These are phyloP conservation scores for Ochropleura plecta DNA, from an alignment of 2,888 invertebrate species.

Conservation along the genomic window DNA sequence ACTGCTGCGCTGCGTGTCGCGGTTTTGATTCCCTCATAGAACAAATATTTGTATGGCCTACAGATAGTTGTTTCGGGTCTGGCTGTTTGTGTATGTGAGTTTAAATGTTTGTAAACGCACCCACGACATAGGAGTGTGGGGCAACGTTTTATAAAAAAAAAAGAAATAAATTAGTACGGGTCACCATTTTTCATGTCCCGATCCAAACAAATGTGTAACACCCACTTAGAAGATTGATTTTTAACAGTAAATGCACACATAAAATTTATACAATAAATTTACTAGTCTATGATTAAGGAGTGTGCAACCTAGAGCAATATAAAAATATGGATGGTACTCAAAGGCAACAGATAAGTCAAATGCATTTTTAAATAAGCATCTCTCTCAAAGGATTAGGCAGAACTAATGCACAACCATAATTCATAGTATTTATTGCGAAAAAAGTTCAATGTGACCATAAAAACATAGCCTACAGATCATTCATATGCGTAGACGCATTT, in stretches of 20 bases:
- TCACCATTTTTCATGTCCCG: neutral
- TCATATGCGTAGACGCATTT: neutral
- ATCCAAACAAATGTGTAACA: neutral
- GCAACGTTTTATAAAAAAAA: no score
- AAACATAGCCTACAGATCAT: neutral
- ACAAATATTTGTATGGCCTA: no score
- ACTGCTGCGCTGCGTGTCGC: no score
- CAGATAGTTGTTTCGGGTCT: no score
- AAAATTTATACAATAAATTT: conserved; percentile 10
- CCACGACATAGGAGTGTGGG: no score
- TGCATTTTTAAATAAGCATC: neutral
- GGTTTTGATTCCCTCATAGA: no score
- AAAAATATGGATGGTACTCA: neutral
- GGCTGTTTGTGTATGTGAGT: no score
- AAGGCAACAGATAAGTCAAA: neutral
- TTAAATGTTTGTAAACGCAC: no score
- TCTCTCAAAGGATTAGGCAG: neutral
- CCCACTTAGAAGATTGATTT: conserved; percentile 2
- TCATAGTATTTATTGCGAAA: neutral
- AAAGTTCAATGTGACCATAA: neutral
- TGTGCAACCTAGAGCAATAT: neutral
- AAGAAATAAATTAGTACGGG: no score
- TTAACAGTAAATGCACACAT: conserved; percentile 36
- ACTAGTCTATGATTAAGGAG: conserved; percentile 5
- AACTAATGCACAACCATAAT: conserved; percentile 15